Base-by-base conservation (phyloP, 2,888 invertebrate species). In the Poecilus cupreus region DNA sequence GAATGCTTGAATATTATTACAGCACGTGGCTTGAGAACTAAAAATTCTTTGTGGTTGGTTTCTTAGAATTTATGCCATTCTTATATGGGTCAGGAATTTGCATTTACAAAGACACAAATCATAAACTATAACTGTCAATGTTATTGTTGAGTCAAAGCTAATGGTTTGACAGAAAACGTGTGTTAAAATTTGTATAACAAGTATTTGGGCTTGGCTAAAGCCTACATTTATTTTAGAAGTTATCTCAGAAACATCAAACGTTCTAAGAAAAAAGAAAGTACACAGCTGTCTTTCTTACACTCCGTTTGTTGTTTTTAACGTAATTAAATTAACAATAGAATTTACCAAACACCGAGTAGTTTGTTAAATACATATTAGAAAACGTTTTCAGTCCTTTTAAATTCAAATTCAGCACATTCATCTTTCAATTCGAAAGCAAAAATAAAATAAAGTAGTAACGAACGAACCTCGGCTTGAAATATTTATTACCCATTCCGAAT, bases 401-500 rank as follows among this genome's bases (percentile, higher is more conserved):
- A 54, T 54, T 54, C 20, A 32, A 37, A 51, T 39, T 76, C 3
- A 20, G 37, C 16, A n/a, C 72, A 76, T 57, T 54, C 60, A 82
- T 74, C 79, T 60, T 54, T 24, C 13, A 51, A 37, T 22, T 70
- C 0, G 16, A 70, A 79, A 72, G 72, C 26, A 13, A 43, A 54
- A 46, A 72, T 1, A 18, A 43, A 13, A 43, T 32, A 32, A 32
- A 32, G 8, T 5, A 43, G 54, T 6, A 18, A 39, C 43, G 6
- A 18, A 79, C 39, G 22, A 64, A 78, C 13, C 8, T 24, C 24
- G 11, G 6, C 57, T 4, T 20, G 37, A 20, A 54, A 43, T 22
- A 57, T 39, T 82, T 72, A 72, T 37, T 24, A 54, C 74, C 64
- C 37, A 68, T 68, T 60, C 26, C 24, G 26, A 60, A 60, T 60